Evolutionary conservation across 2,797 vertebrate species (phyloP), one percentile per base, ranked within the genome.

Genomic region (Scyliorhinus canicula): DNA sequence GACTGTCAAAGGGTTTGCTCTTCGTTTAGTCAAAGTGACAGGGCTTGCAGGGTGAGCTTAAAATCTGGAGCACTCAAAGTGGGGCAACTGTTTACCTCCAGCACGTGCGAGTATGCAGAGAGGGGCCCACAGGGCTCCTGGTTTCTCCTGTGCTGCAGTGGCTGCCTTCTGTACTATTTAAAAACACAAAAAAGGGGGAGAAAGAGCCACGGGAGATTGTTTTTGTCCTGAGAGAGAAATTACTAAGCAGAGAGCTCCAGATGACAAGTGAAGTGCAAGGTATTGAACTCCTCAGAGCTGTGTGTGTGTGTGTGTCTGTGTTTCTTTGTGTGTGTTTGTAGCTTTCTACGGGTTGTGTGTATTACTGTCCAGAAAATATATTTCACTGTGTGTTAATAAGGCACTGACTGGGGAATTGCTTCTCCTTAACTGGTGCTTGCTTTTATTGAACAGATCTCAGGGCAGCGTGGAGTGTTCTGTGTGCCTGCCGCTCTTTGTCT

Each of bases 1-100:
- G 96, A 96, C 96, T 95, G 93, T 44, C 65, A 95, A 96, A 97
- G 96, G 96, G 96, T 96, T 63, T 91, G 88, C 88, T 65, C 14
- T 63, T 91, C 88, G n/a, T 40, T 90, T 90, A n/a, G 35, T 31
- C 55, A 96, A 97, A 97, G 95, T 95, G 95, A 96, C 96, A 97
- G 97, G 97, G 97, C 97, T 97, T 96, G 96, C 65, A 95, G 60
- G 96, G 60, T 60, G 52, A 52, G 74, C 44, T 55, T n/a, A 60
- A 12, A 47, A 57, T 57, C 94, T 52, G 71, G 67, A 93, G 74
- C 65, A 71, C 91, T 95, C 57, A 95, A 67, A 93, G 95, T 96
- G 96, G 96, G 96, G 97, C 96, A 91, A 65, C 57, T 91, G 88
- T 63, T 91, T 65, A 63, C n/a, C 88, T 63, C 57, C 88, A 91